Percentiles rank a stretch among this genome's conserved stretches.
phyloP scores from a whole-genome alignment of 1,140 invertebrate genomes.

The Drosophila fuyamai region DNA sequence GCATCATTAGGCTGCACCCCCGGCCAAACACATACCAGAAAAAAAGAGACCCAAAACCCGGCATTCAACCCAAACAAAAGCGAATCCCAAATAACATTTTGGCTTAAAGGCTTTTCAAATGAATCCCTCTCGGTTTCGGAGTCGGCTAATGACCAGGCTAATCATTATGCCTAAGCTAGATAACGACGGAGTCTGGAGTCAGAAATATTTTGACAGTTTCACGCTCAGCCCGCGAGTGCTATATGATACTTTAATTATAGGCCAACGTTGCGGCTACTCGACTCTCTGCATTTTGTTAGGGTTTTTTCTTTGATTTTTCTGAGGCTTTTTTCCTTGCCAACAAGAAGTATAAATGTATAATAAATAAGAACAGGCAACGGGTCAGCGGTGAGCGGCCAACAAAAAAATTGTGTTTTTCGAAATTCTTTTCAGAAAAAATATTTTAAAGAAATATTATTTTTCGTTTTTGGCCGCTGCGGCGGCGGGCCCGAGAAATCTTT shows the following conservation, averaged over 20 bases:
- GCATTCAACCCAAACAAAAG: conserved; percentile 43
- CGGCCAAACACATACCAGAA: conserved; percentile 59
- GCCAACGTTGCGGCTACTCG: conserved; percentile 28
- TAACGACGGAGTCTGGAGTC: conserved; percentile 59
- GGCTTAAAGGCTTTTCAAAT: conserved; percentile 82
- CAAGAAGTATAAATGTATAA: conserved; percentile 62
- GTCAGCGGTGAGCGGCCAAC: conserved; percentile 24
- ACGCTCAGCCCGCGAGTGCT: conserved; percentile 79
- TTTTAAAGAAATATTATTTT: conserved; percentile 47
- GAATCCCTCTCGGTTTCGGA: conserved; percentile 60
- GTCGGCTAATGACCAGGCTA: conserved; percentile 76
- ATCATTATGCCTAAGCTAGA: conserved; percentile 78
- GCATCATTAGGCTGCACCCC: conserved; percentile 81
- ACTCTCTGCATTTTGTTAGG: conserved; percentile 31
- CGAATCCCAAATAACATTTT: conserved; percentile 65
- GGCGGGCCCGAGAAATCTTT: conserved; percentile 60
- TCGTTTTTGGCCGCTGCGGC: conserved; percentile 22
- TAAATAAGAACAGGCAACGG: conserved; percentile 65
- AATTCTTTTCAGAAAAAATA: conserved; percentile 61
- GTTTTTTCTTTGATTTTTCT: conserved; percentile 7
- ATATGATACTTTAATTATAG: conserved; percentile 83
- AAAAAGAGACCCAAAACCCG: conserved; percentile 19
- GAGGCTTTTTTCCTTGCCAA: conserved; percentile 26
- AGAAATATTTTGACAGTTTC: conserved; percentile 82
- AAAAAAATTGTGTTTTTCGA: conserved; percentile 45